phyloP scores from a whole-genome alignment of 2,113 vertebrate species.

The Rhipidura dahli region DNA sequence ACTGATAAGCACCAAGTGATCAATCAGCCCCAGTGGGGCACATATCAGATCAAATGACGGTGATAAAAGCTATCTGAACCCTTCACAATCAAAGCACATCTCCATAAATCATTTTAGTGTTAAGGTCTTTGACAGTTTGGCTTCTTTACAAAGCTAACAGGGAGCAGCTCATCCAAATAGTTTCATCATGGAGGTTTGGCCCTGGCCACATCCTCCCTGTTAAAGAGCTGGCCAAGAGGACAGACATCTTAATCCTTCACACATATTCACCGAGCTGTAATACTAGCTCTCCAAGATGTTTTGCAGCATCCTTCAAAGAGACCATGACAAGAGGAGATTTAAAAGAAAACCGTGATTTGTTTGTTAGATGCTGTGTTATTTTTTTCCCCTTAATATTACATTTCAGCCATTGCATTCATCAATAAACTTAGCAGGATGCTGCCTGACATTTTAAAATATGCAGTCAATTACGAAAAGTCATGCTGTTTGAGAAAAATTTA shows the following conservation, averaged over 20 bases:
- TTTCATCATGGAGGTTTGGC: not conserved
- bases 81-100: not conserved
- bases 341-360: not conserved
- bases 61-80: not conserved
- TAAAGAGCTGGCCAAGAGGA: not conserved
- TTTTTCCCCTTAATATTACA: not conserved
- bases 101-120: not conserved
- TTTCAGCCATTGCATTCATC: constrained; percentile 31
- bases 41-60: not conserved
- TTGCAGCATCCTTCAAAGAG: not conserved
- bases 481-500: constrained; percentile 23
- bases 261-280: not conserved
- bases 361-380: not conserved
- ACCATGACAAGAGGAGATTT: not conserved
- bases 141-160: not conserved
- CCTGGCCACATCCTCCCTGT: not conserved
- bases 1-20: not conserved
- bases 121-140: not conserved
- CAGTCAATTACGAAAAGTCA: constrained; percentile 53
- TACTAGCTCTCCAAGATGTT: not conserved
- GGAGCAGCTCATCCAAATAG: not conserved
- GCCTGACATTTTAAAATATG: constrained; percentile 50
- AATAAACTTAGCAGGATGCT: constrained; percentile 37
- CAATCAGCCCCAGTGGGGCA: not conserved
- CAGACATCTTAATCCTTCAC: not conserved